Conservation (phyloP, 2,113 vertebrate genomes). For the Ageneiosus marmoratus region DNA sequence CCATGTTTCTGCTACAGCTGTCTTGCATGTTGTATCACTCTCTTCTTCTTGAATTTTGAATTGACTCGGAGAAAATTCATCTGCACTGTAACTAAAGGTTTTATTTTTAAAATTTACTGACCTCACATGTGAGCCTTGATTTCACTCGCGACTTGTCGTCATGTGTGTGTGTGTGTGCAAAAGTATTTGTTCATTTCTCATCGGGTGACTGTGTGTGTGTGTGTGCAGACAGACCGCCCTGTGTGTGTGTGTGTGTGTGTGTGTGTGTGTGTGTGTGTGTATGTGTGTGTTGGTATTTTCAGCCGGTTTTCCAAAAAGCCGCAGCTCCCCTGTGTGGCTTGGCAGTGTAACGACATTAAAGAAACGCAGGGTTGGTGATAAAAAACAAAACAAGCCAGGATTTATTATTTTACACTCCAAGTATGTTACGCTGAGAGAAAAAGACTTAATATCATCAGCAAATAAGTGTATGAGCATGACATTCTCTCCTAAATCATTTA, state of each 20-base stretch:
- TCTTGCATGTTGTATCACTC: not conserved
- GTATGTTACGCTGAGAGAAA: not conserved
- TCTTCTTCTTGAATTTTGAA: not conserved
- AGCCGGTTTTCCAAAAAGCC: not conserved
- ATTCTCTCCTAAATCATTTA: not conserved
- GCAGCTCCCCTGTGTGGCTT: constrained; percentile 14
- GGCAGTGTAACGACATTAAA: not conserved
- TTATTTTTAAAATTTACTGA: not conserved
- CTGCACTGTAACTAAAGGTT: not conserved
- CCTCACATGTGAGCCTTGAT: not conserved
- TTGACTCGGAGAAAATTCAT: not conserved
- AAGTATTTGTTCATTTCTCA: not conserved
- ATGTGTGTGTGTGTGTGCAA: not conserved
- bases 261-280: not conserved
- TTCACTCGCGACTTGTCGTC: not conserved
- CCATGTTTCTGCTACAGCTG: not conserved
- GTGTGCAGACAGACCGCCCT: not conserved
- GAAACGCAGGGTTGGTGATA: not conserved
- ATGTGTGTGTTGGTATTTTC: not conserved
- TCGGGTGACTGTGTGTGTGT: not conserved
- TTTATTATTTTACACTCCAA: not conserved
- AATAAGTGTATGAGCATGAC: not conserved
- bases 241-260: not conserved
- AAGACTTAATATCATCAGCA: not conserved
- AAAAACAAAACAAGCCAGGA: not conserved